Base-by-base conservation (phyloP, 2,888 invertebrate species). In the Sialis lutaria region DNA sequence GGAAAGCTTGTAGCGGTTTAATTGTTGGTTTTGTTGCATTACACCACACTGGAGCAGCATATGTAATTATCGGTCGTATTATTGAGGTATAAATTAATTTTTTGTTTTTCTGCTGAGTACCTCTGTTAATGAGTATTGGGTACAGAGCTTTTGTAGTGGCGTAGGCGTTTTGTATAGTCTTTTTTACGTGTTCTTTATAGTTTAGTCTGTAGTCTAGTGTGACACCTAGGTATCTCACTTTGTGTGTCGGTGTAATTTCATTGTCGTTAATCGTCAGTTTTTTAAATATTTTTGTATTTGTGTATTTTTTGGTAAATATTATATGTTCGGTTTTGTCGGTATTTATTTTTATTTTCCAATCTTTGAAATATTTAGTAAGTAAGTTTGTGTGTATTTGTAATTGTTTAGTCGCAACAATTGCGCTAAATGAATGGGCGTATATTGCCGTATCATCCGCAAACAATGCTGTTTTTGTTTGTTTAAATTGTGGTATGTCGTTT, bases 21-120 rank as follows among this genome's bases (percentile, higher is more conserved):
- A n/a, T n/a, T n/a, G n/a, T n/a, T n/a, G n/a, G n/a, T n/a, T n/a
- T n/a, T n/a, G n/a, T n/a, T n/a, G n/a, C n/a, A n/a, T n/a, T n/a
- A n/a, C n/a, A n/a, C n/a, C n/a, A n/a, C n/a, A n/a, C n/a, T n/a
- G 57, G 56, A 10, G 54, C 51, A 1, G 55, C 56, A 42, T 57
- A 58, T 9, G 51, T 49, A 1, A 56, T 33, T 6, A 51, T 44
- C 9, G 56, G 55, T 32, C 52, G 45, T 0, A 57, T 53, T 8
- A 55, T 49, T 6, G 50, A 44, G 12, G 53, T 57, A 43, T 58
- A 56, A 3, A 56, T 31, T 2, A 54, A 44, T 35, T 46, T 42
- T 49, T 56, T 56, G 42, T 54, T 53, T 44, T 52, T 49, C 12
- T n/a, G 32, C 2, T 3, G 33, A n/a, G 48, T 46, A 30, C 32